phyloP scores from a whole-genome alignment of 2,888 invertebrate species.

The Leuctra nigra region DNA sequence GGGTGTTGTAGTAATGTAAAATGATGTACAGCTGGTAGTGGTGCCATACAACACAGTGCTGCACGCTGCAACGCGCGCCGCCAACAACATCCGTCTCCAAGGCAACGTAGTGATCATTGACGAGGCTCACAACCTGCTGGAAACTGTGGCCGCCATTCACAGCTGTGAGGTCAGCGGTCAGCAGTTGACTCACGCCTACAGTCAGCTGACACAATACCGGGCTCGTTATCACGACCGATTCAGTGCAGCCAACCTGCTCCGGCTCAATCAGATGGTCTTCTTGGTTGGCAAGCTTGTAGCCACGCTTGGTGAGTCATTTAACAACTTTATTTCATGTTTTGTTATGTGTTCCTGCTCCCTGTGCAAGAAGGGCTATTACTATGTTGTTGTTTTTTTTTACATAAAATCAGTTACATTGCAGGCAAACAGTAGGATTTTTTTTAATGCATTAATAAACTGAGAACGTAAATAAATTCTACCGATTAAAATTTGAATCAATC shows the following conservation, averaged over 20 bases:
- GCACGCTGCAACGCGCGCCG: slow-evolving; percentile 67
- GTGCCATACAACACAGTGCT: slow-evolving; percentile 74
- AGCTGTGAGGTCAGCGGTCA: slow-evolving; percentile 57
- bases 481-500: too few species aligned
- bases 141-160: slow-evolving; percentile 82
- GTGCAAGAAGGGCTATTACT: too few species aligned
- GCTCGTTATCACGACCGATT: slow-evolving; percentile 62
- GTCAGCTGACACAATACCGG: slow-evolving; percentile 63
- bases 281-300: slow-evolving; percentile 60
- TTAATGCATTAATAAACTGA: too few species aligned
- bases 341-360: too few species aligned
- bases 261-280: slow-evolving; percentile 74
- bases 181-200: slow-evolving; percentile 51
- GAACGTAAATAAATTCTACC: too few species aligned
- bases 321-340: too few species aligned
- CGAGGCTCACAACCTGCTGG: slow-evolving; percentile 94
- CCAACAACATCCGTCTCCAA: slow-evolving; percentile 61
- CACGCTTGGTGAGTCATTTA: slow-evolving; percentile 49
- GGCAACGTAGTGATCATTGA: slow-evolving; percentile 83
- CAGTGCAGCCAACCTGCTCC: slow-evolving; percentile 70
- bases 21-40: slow-evolving; percentile 50
- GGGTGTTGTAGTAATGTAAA: too few species aligned
- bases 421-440: too few species aligned
- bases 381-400: too few species aligned
- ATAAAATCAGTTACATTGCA: too few species aligned